Evolutionary conservation across 2,797 vertebrate genomes (phyloP).

Genomic region (Enteromius mattozi): DNA sequence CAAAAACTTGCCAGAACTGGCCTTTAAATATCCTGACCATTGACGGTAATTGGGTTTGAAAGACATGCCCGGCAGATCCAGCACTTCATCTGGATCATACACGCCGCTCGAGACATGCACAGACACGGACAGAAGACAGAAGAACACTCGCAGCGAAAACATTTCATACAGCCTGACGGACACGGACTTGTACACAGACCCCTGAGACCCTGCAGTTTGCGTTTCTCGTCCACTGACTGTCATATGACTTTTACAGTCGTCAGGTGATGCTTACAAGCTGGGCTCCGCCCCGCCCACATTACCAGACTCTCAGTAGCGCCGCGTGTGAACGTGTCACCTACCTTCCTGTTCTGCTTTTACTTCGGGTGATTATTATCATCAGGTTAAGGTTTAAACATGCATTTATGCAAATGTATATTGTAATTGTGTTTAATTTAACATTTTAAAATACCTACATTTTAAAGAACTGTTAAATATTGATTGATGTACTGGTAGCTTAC

Average conservation of each 20-base stretch:
- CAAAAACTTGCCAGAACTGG: constrained; percentile 71
- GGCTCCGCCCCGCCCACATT: neutral
- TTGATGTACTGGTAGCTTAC: neutral
- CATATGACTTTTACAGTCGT: constrained; percentile 44
- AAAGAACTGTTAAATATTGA: neutral
- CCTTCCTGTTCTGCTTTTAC: neutral
- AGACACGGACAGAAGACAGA: constrained; percentile 54
- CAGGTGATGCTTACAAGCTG: neutral
- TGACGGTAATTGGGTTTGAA: constrained; percentile 76
- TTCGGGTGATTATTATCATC: neutral
- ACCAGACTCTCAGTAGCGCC: neutral
- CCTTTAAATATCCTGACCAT: constrained; percentile 80
- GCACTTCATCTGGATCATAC: constrained; percentile 76
- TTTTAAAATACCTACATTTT: neutral
- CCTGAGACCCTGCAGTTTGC: neutral
- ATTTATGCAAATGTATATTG: neutral
- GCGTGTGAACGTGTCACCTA: neutral
- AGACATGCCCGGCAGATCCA: constrained; percentile 72
- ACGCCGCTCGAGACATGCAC: constrained; percentile 57
- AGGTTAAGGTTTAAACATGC: neutral
- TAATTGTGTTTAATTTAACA: neutral
- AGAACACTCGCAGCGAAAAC: constrained; percentile 31
- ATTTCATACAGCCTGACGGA: neutral
- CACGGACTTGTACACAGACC: neutral
- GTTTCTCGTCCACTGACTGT: constrained; percentile 4